Percentiles rank a stretch among this genome's conserved stretches.
Conservation (phyloP, 2,888 invertebrate genomes). For the Amaurobius ferox region DNA sequence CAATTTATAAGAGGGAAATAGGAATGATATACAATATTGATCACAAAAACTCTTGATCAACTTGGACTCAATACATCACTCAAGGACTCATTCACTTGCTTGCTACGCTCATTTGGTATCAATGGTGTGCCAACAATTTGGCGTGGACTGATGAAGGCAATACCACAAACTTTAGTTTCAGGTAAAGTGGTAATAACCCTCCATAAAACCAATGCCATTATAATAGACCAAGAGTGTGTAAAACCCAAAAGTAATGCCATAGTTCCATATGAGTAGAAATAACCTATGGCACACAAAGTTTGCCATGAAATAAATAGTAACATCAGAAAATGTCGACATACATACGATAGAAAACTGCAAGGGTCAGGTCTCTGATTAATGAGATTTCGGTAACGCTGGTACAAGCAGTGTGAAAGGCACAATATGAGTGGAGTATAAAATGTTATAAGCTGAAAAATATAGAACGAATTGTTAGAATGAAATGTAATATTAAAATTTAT, state of each 20-base stretch:
- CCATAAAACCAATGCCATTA: constrained; percentile 72
- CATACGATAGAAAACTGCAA: constrained; percentile 39
- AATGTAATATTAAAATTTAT: too few species aligned
- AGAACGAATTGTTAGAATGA: too few species aligned
- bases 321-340: constrained; percentile 64
- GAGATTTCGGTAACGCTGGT: constrained; percentile 61
- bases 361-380: constrained; percentile 14
- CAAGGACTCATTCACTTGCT: background rate
- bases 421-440: constrained; percentile 87
- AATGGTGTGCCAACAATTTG: constrained; percentile 56
- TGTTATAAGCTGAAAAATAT: constrained; percentile 79
- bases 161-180: constrained; percentile 34
- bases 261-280: constrained; percentile 68
- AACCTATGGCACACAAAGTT: constrained; percentile 41
- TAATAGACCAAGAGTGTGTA: constrained; percentile 64
- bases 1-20: background rate
- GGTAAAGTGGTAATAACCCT: constrained; percentile 49
- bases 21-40: background rate
- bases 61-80: constrained; percentile 32
- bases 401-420: constrained; percentile 83
- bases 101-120: constrained; percentile 18
- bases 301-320: constrained; percentile 71
- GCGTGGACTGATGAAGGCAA: constrained; percentile 18
- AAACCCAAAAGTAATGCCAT: constrained; percentile 72
- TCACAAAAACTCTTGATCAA: constrained; percentile 27